Evolutionary conservation across 2,888 invertebrate species (phyloP), one percentile per base, ranked within the genome.

Genomic region (Drosophila austrosaltans): DNA sequence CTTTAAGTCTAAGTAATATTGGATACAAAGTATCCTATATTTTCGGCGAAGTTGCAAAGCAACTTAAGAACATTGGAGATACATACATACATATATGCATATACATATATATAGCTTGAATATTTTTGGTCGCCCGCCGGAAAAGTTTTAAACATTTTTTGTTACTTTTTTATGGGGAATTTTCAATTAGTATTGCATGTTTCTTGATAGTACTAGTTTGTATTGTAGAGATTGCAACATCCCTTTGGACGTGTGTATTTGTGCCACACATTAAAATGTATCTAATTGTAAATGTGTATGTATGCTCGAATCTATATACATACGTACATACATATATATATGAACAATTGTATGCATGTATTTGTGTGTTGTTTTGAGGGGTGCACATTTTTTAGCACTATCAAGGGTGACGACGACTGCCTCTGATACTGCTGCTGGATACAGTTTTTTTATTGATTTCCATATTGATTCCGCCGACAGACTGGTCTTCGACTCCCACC

Each of bases 361-460:
- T 10, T 10, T 57, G 57, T 28, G 6, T 63, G 16, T 25, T 63
- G 28, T 25, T 36, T 54, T 63, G 25, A 39, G 67, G 70, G 70
- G 70, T 71, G 74, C 39, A 30, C 57, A 42, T 53, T 65, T 73
- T 71, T 71, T 71, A 69, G 60, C 60, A 44, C 44, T 57, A 32
- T 30, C 42, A 54, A 73, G 71, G 71, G 71, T 71, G 71, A 71
- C 70, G 74, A 71, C 48, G 22, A 25, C 48, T 22, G 10, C 48
- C 22, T 10, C 48, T 48, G 48, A 48, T 48, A 48, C 58, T 69
- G 58, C 60, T 67, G 42, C 60, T 71, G 67, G 66, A 71, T 75
- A 79, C 73, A 66, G 70, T 88, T 88, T 79, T 72, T 78, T 75
- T 87, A 87, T 83, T 83, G 86, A 87, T 87, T 87, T 89, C 84